phyloP scores from a whole-genome alignment of 2,888 invertebrate species.

The Nemotelus nigrinus region DNA sequence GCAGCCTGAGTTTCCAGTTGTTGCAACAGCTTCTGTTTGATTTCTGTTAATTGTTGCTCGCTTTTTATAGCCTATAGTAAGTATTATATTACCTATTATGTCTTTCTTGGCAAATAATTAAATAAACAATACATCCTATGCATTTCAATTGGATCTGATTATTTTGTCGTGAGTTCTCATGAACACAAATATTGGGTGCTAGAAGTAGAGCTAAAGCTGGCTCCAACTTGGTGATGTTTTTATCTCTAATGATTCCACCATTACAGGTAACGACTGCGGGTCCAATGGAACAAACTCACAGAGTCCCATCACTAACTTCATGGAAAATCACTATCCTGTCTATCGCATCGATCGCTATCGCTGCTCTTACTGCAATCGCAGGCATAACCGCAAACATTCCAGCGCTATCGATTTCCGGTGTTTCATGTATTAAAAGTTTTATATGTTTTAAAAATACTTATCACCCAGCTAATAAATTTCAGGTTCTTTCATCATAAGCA shows the following conservation, averaged over 20 bases:
- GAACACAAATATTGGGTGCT: too few species aligned
- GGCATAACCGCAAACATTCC: slow-evolving; percentile 58
- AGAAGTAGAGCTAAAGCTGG: too few species aligned
- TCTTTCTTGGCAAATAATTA: too few species aligned
- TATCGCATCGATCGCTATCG: slow-evolving; percentile 58
- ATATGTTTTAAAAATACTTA: background rate
- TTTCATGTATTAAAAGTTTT: slow-evolving; percentile 53
- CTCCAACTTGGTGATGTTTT: too few species aligned
- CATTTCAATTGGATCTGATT: too few species aligned
- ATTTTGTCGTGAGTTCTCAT: too few species aligned
- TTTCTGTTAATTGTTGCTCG: too few species aligned
- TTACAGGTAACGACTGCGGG: slow-evolving; percentile 63
- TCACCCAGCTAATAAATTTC: background rate
- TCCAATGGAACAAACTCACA: slow-evolving; percentile 61
- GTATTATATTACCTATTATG: too few species aligned
- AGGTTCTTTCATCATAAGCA: slow-evolving; percentile 60
- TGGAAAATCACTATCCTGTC: slow-evolving; percentile 63
- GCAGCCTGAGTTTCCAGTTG: too few species aligned
- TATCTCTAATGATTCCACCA: background rate
- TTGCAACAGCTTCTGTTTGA: too few species aligned
- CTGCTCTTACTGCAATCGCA: slow-evolving; percentile 58
- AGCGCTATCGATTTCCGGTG: slow-evolving; percentile 59
- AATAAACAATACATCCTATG: too few species aligned
- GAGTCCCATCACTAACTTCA: slow-evolving; percentile 62
- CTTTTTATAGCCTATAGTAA: too few species aligned